Evolutionary conservation across 2,113 vertebrate genomes (phyloP).

Genomic region (Emydura subglobosa): DNA sequence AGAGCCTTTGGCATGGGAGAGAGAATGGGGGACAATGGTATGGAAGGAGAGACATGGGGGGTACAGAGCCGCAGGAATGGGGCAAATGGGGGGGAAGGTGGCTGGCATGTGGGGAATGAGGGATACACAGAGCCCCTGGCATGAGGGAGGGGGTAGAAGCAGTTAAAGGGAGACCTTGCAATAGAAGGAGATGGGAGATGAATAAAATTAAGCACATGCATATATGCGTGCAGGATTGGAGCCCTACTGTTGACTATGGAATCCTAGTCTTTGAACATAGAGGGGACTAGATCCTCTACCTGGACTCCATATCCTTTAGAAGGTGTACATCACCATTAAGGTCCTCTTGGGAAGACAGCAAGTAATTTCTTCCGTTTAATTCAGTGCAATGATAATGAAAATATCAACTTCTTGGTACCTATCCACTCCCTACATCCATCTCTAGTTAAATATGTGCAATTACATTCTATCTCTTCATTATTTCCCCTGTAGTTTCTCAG

Average conservation of each 20-base stretch:
- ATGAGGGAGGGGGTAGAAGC: neutral
- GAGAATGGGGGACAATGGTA: neutral
- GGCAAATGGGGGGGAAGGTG: neutral
- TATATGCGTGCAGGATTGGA: neutral
- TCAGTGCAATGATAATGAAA: neutral
- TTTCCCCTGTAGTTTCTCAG: constrained; percentile 59
- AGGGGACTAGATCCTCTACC: neutral
- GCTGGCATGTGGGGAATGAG: neutral
- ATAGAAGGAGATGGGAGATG: neutral
- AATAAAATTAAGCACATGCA: neutral
- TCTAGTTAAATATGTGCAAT: constrained; percentile 51
- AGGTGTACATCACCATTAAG: neutral
- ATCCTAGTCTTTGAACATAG: neutral
- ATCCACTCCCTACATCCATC: constrained; percentile 16
- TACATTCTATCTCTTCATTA: constrained; percentile 58
- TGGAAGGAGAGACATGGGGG: neutral
- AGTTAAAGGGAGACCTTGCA: neutral
- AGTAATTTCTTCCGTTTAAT: neutral
- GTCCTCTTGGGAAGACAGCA: neutral
- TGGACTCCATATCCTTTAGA: neutral
- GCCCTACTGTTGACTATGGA: neutral
- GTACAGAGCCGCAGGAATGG: neutral
- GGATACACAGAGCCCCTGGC: neutral
- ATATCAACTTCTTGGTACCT: neutral
- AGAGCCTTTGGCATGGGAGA: neutral